phyloP scores from a whole-genome alignment of 2,888 invertebrate species.

The Zygaena filipendulae region DNA sequence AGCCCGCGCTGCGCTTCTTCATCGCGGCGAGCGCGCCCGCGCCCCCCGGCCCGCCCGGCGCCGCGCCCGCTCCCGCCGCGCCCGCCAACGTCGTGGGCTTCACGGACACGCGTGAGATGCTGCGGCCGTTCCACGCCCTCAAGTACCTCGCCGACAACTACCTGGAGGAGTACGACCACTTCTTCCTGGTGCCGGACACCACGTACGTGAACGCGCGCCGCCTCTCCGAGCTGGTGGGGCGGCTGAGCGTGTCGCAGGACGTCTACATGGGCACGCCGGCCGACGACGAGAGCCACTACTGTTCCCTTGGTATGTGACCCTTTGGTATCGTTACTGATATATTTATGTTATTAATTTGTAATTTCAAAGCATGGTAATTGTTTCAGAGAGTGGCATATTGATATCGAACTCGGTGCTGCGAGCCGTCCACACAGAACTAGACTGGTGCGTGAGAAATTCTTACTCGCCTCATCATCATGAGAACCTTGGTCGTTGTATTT shows the following conservation, averaged over 20 bases:
- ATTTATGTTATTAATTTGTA: neutral
- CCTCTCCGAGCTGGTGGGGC: constrained; percentile 76
- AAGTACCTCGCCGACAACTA: constrained; percentile 92
- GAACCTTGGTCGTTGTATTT: constrained; percentile 88
- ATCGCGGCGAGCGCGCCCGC: constrained; percentile 66
- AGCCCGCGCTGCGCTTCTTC: constrained; percentile 86
- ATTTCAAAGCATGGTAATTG: too few relatives aligned
- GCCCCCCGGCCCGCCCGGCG: constrained; percentile 65
- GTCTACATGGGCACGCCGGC: constrained; percentile 82
- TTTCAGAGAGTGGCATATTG: constrained; percentile 84
- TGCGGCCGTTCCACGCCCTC: constrained; percentile 87
- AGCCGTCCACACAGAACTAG: constrained; percentile 79
- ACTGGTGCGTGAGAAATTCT: constrained; percentile 91
- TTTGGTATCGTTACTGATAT: too few relatives aligned
- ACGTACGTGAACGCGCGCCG: constrained; percentile 86
- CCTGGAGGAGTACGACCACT: constrained; percentile 91
- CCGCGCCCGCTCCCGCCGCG: constrained; percentile 65
- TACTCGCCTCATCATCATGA: constrained; percentile 85
- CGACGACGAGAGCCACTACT: constrained; percentile 71
- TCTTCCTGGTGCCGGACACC: constrained; percentile 86
- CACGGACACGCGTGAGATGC: constrained; percentile 77
- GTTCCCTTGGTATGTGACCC: constrained; percentile 76
- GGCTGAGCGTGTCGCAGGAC: constrained; percentile 86
- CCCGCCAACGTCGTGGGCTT: constrained; percentile 85
- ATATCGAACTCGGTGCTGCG: constrained; percentile 88